phyloP scores from a whole-genome alignment of 2,113 vertebrate species.

The Ctenomys sociabilis region DNA sequence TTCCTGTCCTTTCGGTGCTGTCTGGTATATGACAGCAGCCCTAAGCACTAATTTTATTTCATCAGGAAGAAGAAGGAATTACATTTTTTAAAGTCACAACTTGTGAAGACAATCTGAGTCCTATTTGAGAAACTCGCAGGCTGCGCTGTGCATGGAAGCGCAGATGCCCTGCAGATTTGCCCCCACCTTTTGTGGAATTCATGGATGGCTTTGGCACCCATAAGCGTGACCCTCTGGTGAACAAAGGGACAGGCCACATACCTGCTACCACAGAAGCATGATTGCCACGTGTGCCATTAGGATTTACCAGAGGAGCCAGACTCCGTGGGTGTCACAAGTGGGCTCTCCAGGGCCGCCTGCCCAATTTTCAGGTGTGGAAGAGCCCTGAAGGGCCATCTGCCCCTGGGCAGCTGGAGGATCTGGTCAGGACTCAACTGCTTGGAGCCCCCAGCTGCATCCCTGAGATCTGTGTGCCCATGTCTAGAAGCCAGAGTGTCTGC shows the following conservation, averaged over 20 bases:
- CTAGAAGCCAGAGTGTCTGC: neutral
- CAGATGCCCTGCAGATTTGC: accelerated
- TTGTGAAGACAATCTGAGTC: accelerated
- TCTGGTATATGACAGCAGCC: neutral
- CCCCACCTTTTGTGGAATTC: neutral
- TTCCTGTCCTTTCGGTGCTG: accelerated
- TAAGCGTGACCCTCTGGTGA: neutral
- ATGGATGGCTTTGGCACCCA: neutral
- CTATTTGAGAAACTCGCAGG: neutral
- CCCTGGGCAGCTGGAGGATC: neutral
- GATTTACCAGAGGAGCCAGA: neutral
- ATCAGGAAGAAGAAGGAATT: neutral
- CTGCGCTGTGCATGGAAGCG: neutral
- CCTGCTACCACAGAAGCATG: neutral
- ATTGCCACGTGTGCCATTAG: neutral
- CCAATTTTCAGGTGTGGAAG: neutral
- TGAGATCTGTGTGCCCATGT: neutral
- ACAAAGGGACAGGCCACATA: accelerated
- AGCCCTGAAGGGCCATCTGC: neutral
- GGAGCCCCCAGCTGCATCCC: neutral
- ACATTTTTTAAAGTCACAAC: neutral
- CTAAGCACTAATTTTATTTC: neutral
- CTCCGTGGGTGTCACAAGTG: neutral
- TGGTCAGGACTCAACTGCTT: neutral
- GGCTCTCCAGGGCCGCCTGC: neutral